phyloP scores from a whole-genome alignment of 2,797 vertebrate species.

The Smutsia temminckii region DNA sequence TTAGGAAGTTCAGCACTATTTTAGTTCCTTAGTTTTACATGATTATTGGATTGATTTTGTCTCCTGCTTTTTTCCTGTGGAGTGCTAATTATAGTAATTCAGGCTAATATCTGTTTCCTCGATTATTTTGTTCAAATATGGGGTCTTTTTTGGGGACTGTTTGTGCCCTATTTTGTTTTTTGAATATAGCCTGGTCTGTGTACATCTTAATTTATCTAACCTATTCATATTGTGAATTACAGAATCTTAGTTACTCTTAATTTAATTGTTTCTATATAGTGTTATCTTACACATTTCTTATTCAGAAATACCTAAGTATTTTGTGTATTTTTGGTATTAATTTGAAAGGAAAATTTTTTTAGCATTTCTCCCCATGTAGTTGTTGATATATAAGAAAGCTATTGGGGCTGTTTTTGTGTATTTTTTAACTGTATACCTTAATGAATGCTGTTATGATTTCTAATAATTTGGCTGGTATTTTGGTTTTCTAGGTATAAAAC shows the following conservation, averaged over 20 bases:
- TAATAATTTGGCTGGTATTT: conserved; percentile 34
- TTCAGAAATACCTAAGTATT: neutral
- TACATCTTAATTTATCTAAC: conserved; percentile 3
- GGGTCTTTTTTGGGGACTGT: neutral
- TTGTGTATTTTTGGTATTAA: conserved; percentile 29
- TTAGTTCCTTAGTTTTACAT: neutral
- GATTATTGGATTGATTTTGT: neutral
- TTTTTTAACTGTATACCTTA: neutral
- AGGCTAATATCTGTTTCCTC: neutral
- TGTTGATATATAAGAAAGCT: neutral
- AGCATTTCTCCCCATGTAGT: neutral
- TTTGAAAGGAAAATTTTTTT: conserved; percentile 17
- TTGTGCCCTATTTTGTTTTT: neutral
- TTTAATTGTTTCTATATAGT: neutral
- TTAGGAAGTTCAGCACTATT: neutral
- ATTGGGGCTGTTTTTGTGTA: neutral
- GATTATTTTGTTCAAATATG: neutral
- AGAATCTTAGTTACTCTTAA: neutral
- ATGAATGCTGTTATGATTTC: conserved; percentile 12
- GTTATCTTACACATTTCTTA: neutral
- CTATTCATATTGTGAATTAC: neutral
- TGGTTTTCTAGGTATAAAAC: conserved; percentile 26
- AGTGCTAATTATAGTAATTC: conserved; percentile 6
- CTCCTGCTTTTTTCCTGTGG: neutral
- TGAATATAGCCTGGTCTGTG: neutral